Evolutionary conservation across 2,888 invertebrate species (phyloP).

Genomic region (Pterobdella sp.): DNA sequence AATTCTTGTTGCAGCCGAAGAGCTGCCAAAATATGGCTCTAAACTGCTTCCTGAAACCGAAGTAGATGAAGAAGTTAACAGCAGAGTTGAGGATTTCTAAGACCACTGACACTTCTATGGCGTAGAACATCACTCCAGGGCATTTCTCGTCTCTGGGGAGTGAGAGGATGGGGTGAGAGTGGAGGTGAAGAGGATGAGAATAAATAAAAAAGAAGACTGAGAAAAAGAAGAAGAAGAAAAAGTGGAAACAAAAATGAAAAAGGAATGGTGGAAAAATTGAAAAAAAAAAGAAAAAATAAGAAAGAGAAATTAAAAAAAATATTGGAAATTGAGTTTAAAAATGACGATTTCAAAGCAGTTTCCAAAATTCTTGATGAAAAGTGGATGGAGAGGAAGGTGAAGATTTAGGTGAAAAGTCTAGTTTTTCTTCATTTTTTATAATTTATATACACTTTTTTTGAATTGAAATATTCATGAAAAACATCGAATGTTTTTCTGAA

Average conservation of each 20-base stretch:
- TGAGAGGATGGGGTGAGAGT: constrained; percentile 1
- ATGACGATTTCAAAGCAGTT: no score
- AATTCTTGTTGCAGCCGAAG: constrained; percentile 8
- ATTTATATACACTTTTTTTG: no score
- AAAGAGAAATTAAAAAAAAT: background rate
- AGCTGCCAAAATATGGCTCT: constrained; percentile 23
- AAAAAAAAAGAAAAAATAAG: background rate
- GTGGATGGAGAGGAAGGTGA: no score
- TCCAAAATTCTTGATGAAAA: no score
- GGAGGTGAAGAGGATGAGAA: constrained; percentile 11
- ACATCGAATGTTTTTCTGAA: no score
- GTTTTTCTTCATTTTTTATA: no score
- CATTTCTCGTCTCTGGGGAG: constrained; percentile 19
- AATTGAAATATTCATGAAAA: no score
- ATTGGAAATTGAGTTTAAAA: no score
- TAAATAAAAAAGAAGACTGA: constrained; percentile 24
- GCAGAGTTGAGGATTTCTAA: constrained; percentile 33
- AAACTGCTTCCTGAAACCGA: constrained; percentile 31
- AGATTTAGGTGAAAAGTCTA: no score
- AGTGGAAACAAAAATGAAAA: background rate
- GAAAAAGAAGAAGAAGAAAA: constrained; percentile 30
- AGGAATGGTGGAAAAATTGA: background rate
- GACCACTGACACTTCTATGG: constrained; percentile 24
- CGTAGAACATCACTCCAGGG: constrained; percentile 25
- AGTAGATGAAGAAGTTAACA: constrained; percentile 34